Evolutionary conservation across 2,113 vertebrate genomes (phyloP), one percentile per base, ranked within the genome.

Genomic region (Elephantulus edwardii): DNA sequence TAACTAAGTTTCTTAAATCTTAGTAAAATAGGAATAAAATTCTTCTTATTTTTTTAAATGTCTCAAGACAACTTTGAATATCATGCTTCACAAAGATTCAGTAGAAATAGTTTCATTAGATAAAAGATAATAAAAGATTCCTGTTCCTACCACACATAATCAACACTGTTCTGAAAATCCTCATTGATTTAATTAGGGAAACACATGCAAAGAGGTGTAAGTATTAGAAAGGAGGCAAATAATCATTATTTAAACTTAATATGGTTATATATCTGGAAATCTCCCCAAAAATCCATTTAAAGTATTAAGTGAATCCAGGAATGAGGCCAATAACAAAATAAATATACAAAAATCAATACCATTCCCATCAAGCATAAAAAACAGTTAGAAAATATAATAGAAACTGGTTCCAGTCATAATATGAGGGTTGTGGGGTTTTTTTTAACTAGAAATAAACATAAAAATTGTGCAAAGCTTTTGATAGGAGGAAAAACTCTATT

Each of bases 331-430:
- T 87, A 86, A 81, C n/a, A 94, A 83, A 94, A 90, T 78, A 94
- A 87, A 88, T 77, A 91, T 22, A 89, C 30, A 95, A 90, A 89
- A 96, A 91, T 90, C 76, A 94, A 89, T 89, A 80, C 20, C 62
- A 68, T 81, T 83, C 54, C 48, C 58, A 81, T 70, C 54, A 80
- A 74, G 92, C 48, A 83, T 80, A 86, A 80, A 82, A 76, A 66
- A 11, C 35, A 42, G 46, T 83, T 89, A 83, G 68, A 80, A 93
- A 88, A 80, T 58, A 71, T 28, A 77, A 8, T 33, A 19, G 19
- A 35, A 20, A 80, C 58, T 30, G 10, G 54, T 42, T 81, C 38
- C 42, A 88, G 14, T 85, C 48, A 79, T 46, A 78, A 79, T 33
- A 83, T 83, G 33, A 70, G 44, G n/a, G n/a, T n/a, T n/a, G n/a